Percentiles rank a stretch among this genome's conserved stretches.
Evolutionary conservation across 2,113 vertebrate species (phyloP).

Genomic region (Clupea harengus): DNA sequence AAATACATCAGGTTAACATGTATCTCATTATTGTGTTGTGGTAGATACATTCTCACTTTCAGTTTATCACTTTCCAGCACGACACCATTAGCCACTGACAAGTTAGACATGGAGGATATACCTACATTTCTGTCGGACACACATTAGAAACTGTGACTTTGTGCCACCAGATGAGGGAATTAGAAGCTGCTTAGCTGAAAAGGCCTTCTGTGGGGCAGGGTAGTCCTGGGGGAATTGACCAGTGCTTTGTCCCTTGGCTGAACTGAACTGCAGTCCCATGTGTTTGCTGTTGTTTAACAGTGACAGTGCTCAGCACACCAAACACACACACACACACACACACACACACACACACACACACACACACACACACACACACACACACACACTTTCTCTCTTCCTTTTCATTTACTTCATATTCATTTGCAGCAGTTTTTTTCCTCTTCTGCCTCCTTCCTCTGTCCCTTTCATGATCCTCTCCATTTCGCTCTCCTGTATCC

Average conservation of each 20-base stretch:
- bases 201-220: conserved; percentile 15
- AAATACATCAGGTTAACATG: not conserved
- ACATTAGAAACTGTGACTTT: not conserved
- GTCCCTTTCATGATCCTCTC: conserved; percentile 39
- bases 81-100: not conserved
- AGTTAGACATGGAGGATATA: not conserved
- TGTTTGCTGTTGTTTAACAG: not conserved
- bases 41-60: not conserved
- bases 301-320: not conserved
- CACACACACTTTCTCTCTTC: not conserved
- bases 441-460: conserved; percentile 1
- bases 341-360: not conserved
- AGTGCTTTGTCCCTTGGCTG: conserved; percentile 35
- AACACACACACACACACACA: not conserved
- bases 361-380: conserved; percentile 2
- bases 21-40: not conserved
- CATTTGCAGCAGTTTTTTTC: not conserved
- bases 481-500: conserved; percentile 40
- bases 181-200: conserved; percentile 11
- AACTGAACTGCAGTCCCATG: conserved; percentile 32
- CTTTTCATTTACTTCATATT: not conserved
- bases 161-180: not conserved
- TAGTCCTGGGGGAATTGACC: conserved; percentile 25
- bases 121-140: no score
- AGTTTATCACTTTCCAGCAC: not conserved